Conservation (phyloP, 2,113 vertebrate genomes). For the Charadrius vociferus region DNA sequence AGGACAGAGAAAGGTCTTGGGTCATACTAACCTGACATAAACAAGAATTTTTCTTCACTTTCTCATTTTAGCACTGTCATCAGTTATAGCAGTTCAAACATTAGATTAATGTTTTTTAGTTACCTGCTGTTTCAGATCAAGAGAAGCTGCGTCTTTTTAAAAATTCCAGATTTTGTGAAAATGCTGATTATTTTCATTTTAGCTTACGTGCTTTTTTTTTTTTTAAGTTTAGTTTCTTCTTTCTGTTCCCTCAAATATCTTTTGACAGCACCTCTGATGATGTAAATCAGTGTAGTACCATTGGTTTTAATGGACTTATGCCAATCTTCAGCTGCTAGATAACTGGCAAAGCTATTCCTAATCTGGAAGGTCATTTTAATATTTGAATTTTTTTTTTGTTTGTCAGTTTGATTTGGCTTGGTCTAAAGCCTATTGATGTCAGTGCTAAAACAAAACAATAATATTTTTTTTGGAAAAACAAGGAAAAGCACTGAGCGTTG, state of each 20-base stretch:
- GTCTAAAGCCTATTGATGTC: neutral
- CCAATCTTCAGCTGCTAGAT: neutral
- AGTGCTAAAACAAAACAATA: neutral
- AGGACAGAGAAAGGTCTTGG: neutral
- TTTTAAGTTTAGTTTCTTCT: neutral
- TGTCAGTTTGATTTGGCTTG: conserved; percentile 13
- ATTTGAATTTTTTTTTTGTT: neutral
- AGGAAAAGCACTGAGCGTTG: neutral
- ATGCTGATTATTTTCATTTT: neutral
- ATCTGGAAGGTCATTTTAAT: neutral
- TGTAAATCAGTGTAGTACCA: neutral
- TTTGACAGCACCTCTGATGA: neutral
- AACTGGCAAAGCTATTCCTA: neutral
- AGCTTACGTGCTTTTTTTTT: neutral
- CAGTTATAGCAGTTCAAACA: neutral
- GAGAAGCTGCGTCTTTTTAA: neutral
- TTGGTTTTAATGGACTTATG: neutral
- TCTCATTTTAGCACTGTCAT: neutral
- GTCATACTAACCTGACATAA: neutral
- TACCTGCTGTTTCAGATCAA: neutral
- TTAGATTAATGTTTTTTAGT: neutral
- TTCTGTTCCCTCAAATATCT: neutral
- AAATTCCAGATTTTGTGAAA: neutral
- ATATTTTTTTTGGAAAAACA: neutral
- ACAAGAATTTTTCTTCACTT: neutral